These are phyloP conservation scores for Heteractis magnifica DNA, from an alignment of 92 coral and sea anemone genomes.

Conservation along the genomic window DNA sequence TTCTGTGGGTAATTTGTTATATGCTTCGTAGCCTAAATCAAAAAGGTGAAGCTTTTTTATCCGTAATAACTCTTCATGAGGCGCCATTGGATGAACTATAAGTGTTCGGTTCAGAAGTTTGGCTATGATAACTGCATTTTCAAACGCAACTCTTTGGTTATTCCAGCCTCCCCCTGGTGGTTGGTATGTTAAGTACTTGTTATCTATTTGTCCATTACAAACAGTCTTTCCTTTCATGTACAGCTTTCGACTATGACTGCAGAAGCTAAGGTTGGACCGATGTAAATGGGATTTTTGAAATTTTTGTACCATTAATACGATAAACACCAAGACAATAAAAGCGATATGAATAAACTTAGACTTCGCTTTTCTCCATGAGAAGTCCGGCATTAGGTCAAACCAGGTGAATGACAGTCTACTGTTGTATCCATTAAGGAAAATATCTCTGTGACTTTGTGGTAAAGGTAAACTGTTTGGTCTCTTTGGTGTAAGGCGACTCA, in stretches of 20 bases:
- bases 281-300: background rate
- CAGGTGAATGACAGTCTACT: background rate
- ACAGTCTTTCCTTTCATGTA: conserved; percentile 52
- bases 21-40: conserved; percentile 53
- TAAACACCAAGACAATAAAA: background rate
- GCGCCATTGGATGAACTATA: conserved; percentile 89
- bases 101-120: conserved; percentile 76
- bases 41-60: conserved; percentile 28
- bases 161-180: conserved; percentile 99
- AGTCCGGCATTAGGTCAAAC: conserved; percentile 30
- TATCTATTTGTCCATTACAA: conserved; percentile 35
- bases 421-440: background rate
- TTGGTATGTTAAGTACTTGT: conserved; percentile 81
- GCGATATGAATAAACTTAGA: conserved; percentile 15
- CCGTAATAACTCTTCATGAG: conserved; percentile 67
- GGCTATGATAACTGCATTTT: conserved; percentile 89
- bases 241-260: conserved; percentile 26
- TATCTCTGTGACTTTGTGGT: conserved; percentile 11
- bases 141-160: conserved; percentile 95
- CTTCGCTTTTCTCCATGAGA: conserved; percentile 17
- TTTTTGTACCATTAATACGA: conserved; percentile 8
- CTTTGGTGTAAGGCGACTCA: background rate
- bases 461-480: conserved; percentile 30
- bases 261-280: background rate
- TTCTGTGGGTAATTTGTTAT: conserved; percentile 55